phyloP scores from a whole-genome alignment of 2,113 vertebrate species.

The Thamnaconus septentrionalis region DNA sequence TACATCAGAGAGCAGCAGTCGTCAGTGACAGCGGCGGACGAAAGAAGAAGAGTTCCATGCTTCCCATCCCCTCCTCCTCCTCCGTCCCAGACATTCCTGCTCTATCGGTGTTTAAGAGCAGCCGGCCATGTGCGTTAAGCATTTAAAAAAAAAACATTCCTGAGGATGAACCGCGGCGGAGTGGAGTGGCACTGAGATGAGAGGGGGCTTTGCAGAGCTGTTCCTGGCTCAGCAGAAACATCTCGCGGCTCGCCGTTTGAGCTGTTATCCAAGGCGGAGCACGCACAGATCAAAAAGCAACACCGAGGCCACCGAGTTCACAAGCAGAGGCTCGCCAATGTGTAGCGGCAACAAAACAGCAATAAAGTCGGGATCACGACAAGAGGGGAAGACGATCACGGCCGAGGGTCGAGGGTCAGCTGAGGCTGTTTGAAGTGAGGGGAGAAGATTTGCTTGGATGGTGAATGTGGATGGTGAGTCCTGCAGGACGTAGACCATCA shows the following conservation, averaged over 20 bases:
- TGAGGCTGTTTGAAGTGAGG: constrained; percentile 19
- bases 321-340: not conserved
- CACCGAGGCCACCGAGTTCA: constrained; percentile 14
- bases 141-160: not conserved
- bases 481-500: not conserved
- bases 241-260: not conserved
- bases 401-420: constrained; percentile 11
- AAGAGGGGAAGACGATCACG: too few relatives aligned
- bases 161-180: not conserved
- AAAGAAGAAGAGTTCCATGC: constrained; percentile 6
- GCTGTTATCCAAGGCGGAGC: too few relatives aligned
- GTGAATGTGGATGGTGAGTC: constrained; percentile 12
- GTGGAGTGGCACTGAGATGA: not conserved
- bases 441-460: constrained; percentile 25
- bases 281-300: constrained; percentile 7
- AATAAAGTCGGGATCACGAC: constrained; percentile 1
- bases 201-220: not conserved
- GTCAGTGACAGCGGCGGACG: not conserved
- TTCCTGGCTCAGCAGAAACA: constrained; percentile 3
- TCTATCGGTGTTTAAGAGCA: constrained; percentile 19
- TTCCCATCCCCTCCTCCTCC: constrained; percentile 11
- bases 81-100: constrained; percentile 36
- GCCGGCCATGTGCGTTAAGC: not conserved
- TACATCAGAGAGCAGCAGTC: not conserved
- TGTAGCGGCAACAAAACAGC: not conserved